phyloP scores from a whole-genome alignment of 2,113 vertebrate species.

The Rhinoptilus africanus region DNA sequence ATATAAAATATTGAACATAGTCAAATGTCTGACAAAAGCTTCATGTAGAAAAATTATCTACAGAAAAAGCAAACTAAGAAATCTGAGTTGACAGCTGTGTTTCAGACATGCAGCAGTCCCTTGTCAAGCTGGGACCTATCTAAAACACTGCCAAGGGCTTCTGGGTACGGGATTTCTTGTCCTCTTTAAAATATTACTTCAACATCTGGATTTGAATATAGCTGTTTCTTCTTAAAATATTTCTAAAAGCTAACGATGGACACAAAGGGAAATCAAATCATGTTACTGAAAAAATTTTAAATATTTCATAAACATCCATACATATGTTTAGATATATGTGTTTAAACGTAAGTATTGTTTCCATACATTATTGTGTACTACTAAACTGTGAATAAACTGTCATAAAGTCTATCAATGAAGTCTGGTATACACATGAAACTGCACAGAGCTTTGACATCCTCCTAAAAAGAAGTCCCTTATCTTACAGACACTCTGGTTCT shows the following conservation, averaged over 20 bases:
- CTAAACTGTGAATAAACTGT: background rate
- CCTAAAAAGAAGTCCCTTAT: background rate
- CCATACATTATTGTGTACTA: background rate
- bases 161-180: background rate
- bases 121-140: background rate
- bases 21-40: background rate
- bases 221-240: background rate
- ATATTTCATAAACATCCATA: background rate
- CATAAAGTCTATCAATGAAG: background rate
- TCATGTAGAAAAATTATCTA: background rate
- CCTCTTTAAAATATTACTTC: background rate
- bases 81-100: background rate
- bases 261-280: background rate
- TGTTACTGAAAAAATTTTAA: background rate
- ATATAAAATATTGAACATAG: background rate
- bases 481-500: background rate
- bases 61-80: background rate
- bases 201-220: background rate
- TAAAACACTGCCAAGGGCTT: background rate
- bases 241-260: background rate
- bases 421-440: background rate
- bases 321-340: background rate
- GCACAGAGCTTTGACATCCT: background rate
- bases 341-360: background rate
- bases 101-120: background rate